Percentiles rank a stretch among this genome's conserved stretches.
Conservation (phyloP, 2,888 invertebrate genomes). For the Chaetoderma sp. region DNA sequence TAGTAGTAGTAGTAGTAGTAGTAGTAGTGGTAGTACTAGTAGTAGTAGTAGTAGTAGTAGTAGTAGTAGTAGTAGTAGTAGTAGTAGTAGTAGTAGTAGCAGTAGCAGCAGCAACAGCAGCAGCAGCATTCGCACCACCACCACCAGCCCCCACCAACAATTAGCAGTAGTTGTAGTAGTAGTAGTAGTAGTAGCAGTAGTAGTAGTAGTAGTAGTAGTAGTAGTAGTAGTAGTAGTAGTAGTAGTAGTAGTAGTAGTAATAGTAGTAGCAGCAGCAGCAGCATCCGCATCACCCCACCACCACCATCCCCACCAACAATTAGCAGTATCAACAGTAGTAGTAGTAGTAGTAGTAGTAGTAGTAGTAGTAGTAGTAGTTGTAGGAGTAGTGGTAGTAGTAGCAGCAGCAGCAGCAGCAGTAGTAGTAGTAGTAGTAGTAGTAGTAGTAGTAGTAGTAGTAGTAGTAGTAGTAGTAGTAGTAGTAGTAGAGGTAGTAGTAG, state of each 20-base stretch:
- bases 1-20: not conserved
- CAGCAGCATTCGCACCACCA: too few relatives aligned
- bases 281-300: too few relatives aligned
- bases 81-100: not conserved
- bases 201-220: not conserved
- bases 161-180: too few relatives aligned
- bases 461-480: not conserved
- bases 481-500: too few relatives aligned
- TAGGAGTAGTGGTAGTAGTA: too few relatives aligned
- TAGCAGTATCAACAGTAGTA: too few relatives aligned
- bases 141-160: too few relatives aligned
- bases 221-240: not conserved
- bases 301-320: too few relatives aligned
- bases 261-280: too few relatives aligned
- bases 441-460: not conserved
- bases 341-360: not conserved
- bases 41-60: not conserved
- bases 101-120: too few relatives aligned
- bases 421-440: not conserved
- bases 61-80: not conserved
- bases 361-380: not conserved
- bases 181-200: not conserved
- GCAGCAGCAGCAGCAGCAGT: too few relatives aligned
- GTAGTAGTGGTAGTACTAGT: not conserved
- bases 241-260: not conserved